Conservation (phyloP, 2,888 invertebrate species). For the Drosophila demipolita region DNA sequence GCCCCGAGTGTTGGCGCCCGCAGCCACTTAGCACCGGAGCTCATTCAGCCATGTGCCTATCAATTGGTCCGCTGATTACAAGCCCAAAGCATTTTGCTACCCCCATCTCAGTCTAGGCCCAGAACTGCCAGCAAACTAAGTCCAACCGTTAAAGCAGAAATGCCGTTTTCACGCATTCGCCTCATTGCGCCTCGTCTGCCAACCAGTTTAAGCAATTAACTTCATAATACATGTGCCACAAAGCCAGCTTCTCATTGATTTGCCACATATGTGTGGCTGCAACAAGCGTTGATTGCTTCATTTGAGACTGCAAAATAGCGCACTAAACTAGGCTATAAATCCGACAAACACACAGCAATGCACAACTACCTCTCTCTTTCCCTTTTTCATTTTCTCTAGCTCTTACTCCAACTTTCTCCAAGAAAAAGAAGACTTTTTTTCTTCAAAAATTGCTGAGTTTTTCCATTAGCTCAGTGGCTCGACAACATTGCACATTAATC, state of each 20-base stretch:
- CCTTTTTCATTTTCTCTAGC: background rate
- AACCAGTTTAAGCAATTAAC: slow-evolving; percentile 69
- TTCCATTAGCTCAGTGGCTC: background rate
- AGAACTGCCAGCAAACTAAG: background rate
- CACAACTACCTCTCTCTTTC: background rate
- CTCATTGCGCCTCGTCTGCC: slow-evolving; percentile 58
- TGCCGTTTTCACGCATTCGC: slow-evolving; percentile 65
- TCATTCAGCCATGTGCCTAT: slow-evolving; percentile 47
- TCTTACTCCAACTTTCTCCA: background rate
- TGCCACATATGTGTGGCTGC: slow-evolving; percentile 32
- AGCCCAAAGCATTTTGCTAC: slow-evolving; percentile 22
- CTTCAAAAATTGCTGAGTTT: background rate
- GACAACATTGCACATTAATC: slow-evolving; percentile 15
- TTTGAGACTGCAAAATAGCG: slow-evolving; percentile 9
- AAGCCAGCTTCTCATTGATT: slow-evolving; percentile 50
- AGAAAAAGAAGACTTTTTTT: background rate
- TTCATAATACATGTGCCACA: slow-evolving; percentile 26
- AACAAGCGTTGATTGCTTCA: slow-evolving; percentile 43
- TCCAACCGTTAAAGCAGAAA: background rate
- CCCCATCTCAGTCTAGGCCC: background rate
- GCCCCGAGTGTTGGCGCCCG: background rate
- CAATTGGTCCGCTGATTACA: slow-evolving; percentile 47
- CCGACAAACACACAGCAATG: slow-evolving; percentile 6
- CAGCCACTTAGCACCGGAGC: slow-evolving; percentile 21
- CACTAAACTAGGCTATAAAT: slow-evolving; percentile 14